Evolutionary conservation across 1,140 invertebrate species (phyloP).

Genomic region (Argopecten irradians): DNA sequence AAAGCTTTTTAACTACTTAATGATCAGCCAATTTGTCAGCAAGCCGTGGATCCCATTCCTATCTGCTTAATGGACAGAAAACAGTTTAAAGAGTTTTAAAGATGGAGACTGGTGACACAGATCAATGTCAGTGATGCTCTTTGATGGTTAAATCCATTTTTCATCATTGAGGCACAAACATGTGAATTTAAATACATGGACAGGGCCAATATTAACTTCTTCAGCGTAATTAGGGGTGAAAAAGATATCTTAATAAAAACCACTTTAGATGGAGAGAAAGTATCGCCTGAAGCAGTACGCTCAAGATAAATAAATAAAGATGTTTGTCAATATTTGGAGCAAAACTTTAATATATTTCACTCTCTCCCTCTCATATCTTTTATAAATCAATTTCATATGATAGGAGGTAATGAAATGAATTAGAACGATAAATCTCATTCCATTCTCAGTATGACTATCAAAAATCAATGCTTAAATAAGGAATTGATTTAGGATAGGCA

Average conservation of each 20-base stretch:
- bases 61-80: conserved; percentile 10
- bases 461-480: background rate
- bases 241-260: conserved; percentile 12
- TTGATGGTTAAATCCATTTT: conserved; percentile 23
- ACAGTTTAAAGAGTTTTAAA: conserved; percentile 14
- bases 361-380: background rate
- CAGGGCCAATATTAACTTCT: background rate
- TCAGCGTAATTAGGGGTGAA: background rate
- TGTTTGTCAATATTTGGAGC: conserved; percentile 19
- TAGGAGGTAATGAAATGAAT: background rate
- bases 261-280: background rate
- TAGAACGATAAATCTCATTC: background rate
- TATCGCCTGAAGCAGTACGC: background rate
- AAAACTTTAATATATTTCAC: background rate
- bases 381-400: background rate
- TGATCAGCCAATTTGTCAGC: conserved; percentile 15
- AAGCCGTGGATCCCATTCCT: background rate
- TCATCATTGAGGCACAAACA: background rate
- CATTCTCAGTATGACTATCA: background rate
- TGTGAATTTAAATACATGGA: conserved; percentile 23
- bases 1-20: conserved; percentile 19
- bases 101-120: background rate
- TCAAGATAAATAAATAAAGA: conserved; percentile 23
- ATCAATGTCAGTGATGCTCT: background rate
- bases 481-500: background rate